Evolutionary conservation across 2,113 vertebrate genomes (phyloP), one percentile per base, ranked within the genome.

Genomic region (Lasiurus cinereus): DNA sequence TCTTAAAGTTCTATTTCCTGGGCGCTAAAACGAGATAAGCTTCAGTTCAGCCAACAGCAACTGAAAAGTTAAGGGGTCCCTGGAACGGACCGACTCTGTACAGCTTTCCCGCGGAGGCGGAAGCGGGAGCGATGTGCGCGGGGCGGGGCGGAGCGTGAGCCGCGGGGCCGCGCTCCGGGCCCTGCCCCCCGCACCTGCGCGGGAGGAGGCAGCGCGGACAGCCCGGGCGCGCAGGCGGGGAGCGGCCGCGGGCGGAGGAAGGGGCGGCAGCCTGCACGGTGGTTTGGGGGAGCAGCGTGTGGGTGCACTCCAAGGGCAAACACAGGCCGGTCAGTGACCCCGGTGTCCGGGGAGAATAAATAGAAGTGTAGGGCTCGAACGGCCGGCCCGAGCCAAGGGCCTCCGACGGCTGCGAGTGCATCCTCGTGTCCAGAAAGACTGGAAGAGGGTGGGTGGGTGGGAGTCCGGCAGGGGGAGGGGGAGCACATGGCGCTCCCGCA

Each of bases 71-170:
- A 77, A 80, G 79, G 56, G 99, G 99, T 99, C 99, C 98, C 97
- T 99, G 99, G 96, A 99, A 99, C 98, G 99, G 99, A 99, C 99
- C 96, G 88, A 98, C 98, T 99, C 99, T 99, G 98, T 99, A 99
- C 99, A 99, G 74, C 96, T 16, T 97, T 99, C 98, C 99, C 97
- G 98, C 99, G 97, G 96, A 56, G 96, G 99, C 99, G 95, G 96
- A 97, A 98, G 96, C 94, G 93, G 88, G 62, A 76, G 85, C 93
- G 83, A 78, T 76, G 96, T 95, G 89, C 90, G 39, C 67, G 29
- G 93, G 85, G 83, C 69, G 74, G 85, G 88, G 91, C 79, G 69
- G 83, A 31, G 96, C 69, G 19, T 43, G n/a, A 19, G n/a, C 78
- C 77, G 83, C 39, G 9, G 14, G 64, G 59, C 50, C 21, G 46